Conservation (phyloP, 2,888 invertebrate species). For the Andrena marginata region DNA sequence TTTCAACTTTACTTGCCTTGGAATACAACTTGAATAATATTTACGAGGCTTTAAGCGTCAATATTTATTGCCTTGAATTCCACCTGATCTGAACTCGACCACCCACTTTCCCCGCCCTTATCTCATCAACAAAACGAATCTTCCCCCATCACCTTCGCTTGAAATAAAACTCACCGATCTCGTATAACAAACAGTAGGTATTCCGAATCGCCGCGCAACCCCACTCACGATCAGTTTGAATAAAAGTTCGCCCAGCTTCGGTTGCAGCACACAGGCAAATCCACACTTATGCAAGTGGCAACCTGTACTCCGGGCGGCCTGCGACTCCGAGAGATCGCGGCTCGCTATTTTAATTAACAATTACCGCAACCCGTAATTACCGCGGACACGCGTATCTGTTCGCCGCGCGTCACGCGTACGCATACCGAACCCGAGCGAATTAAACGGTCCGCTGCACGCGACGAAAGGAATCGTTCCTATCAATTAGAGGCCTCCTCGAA, state of each 20-base stretch:
- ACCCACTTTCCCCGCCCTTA: too few relatives aligned
- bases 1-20: too few relatives aligned
- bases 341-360: slow-evolving; percentile 53
- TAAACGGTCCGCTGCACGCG: slow-evolving; percentile 39
- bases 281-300: neutral
- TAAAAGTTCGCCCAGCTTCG: neutral
- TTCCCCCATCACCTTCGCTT: too few relatives aligned
- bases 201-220: too few relatives aligned
- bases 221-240: neutral
- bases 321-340: slow-evolving; percentile 13
- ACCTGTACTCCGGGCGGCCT: slow-evolving; percentile 1
- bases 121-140: too few relatives aligned
- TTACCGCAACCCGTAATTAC: slow-evolving; percentile 51
- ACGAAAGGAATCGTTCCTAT: slow-evolving; percentile 41
- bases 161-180: too few relatives aligned
- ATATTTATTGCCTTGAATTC: too few relatives aligned
- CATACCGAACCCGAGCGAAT: slow-evolving; percentile 22
- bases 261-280: neutral
- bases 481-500: slow-evolving; percentile 22
- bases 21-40: too few relatives aligned
- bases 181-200: too few relatives aligned
- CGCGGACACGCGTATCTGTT: slow-evolving; percentile 12
- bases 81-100: too few relatives aligned
- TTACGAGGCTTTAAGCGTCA: too few relatives aligned
- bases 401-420: neutral